Evolutionary conservation across 2,888 invertebrate species (phyloP), one percentile per base, ranked within the genome.

Genomic region (Caradrina kadenii): DNA sequence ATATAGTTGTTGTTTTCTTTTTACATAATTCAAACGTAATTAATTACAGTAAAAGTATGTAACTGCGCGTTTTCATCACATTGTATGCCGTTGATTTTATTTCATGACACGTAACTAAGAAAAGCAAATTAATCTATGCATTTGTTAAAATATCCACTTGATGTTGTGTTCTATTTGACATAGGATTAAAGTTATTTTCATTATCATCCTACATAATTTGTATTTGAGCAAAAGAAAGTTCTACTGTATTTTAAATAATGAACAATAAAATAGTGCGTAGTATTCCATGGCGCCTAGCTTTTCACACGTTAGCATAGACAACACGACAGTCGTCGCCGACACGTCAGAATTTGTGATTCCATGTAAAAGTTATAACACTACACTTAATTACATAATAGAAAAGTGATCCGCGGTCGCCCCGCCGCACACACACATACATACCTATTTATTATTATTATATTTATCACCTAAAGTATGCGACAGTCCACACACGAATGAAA

Each of bases 311-410:
- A 71, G 79, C 86, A 82, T 76, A 83, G 88, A 88, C 87, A 87
- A 88, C 87, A 87, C 91, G 90, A 89, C 90, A 84, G 83, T 79
- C 69, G 80, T 78, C 81, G 82, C 87, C 89, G 88, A 89, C 86
- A 88, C 85, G 89, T 91, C 90, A 89, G 89, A 82, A 89, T 92
- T 93, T 94, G 93, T 94, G 93, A 94, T 94, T 92, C 92, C 88
- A 90, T 95, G 94, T 94, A 94, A 94, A 94, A 94, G 91, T 91
- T 86, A 86, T 91, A 92, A 92, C 92, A 92, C 94, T 95, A 95
- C 94, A 89, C 94, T 94, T 95, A 94, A 89, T 89, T 92, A 92
- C 89, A 92, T 91, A 90, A 93, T 91, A 93, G 90, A 83, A 85
- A 85, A 79, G 83, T 83, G 86, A 88, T 39, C 79, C 92, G 92